phyloP scores from a whole-genome alignment of 2,113 vertebrate genomes.

The Heterocephalus glaber region DNA sequence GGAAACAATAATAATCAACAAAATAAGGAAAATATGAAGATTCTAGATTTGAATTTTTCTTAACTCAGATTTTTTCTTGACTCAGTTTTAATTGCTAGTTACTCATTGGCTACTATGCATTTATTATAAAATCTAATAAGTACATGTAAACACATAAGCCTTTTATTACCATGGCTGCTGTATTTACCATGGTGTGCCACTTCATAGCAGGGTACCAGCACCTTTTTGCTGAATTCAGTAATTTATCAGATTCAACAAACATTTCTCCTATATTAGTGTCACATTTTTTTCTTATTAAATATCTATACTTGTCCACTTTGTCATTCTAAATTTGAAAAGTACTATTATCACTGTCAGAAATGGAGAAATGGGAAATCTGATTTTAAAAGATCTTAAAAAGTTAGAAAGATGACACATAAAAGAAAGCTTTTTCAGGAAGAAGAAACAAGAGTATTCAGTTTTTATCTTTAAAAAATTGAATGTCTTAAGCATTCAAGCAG shows the following conservation, averaged over 20 bases:
- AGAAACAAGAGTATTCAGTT: neutral
- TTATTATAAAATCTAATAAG: conserved; percentile 20
- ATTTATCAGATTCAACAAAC: neutral
- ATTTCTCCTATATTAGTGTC: neutral
- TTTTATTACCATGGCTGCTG: neutral
- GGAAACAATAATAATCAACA: neutral
- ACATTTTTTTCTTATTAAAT: neutral
- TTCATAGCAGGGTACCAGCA: neutral
- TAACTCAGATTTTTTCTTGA: neutral
- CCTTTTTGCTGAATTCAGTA: neutral
- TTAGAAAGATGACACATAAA: neutral
- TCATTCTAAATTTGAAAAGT: neutral
- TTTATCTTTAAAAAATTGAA: neutral
- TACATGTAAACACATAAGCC: neutral
- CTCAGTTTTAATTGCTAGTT: neutral
- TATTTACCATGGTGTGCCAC: neutral
- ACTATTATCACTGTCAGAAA: neutral
- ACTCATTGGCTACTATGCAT: neutral
- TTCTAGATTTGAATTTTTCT: neutral
- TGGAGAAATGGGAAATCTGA: neutral
- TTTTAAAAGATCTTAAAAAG: neutral
- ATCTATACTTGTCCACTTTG: neutral
- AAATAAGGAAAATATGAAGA: neutral
- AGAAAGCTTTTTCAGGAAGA: conserved; percentile 19
- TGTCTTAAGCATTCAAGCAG: neutral